phyloP scores from a whole-genome alignment of 1,140 invertebrate genomes.

The Anadara kagoshimensis region DNA sequence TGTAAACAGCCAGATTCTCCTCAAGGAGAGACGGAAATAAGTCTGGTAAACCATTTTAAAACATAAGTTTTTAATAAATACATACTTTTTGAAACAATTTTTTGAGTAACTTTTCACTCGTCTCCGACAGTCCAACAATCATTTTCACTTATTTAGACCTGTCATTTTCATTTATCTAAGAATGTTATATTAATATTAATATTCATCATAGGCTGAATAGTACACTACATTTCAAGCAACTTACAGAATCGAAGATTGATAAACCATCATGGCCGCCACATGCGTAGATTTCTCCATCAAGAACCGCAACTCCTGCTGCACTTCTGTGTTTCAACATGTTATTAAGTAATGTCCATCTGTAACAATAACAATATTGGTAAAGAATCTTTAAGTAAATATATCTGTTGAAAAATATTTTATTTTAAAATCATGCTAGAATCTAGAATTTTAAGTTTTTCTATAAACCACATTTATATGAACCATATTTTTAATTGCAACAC shows the following conservation, averaged over 20 bases:
- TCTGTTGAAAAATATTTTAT: not conserved
- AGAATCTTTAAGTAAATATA: not conserved
- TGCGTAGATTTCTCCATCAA: slow-evolving; percentile 87
- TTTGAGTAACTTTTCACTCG: too few relatives aligned
- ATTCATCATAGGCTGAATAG: too few relatives aligned
- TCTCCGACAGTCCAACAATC: too few relatives aligned
- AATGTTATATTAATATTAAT: too few relatives aligned
- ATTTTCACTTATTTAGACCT: too few relatives aligned
- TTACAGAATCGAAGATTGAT: slow-evolving; percentile 90
- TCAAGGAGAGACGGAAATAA: too few relatives aligned
- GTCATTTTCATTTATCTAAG: too few relatives aligned
- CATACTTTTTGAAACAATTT: too few relatives aligned
- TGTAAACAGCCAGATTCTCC: too few relatives aligned
- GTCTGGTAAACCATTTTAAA: too few relatives aligned
- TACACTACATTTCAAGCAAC: slow-evolving; percentile 28
- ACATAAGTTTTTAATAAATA: too few relatives aligned
- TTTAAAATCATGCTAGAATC: not conserved
- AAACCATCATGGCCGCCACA: slow-evolving; percentile 91
- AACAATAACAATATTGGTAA: slow-evolving; percentile 8
- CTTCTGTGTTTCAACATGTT: slow-evolving; percentile 71
- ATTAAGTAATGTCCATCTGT: slow-evolving; percentile 67
- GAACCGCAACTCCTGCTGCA: slow-evolving; percentile 89
- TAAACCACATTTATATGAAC: not conserved
- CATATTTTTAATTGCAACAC: too few relatives aligned
- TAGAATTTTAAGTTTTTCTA: not conserved